Evolutionary conservation across 2,888 invertebrate genomes (phyloP).

Genomic region (Galerucella calmariensis): DNA sequence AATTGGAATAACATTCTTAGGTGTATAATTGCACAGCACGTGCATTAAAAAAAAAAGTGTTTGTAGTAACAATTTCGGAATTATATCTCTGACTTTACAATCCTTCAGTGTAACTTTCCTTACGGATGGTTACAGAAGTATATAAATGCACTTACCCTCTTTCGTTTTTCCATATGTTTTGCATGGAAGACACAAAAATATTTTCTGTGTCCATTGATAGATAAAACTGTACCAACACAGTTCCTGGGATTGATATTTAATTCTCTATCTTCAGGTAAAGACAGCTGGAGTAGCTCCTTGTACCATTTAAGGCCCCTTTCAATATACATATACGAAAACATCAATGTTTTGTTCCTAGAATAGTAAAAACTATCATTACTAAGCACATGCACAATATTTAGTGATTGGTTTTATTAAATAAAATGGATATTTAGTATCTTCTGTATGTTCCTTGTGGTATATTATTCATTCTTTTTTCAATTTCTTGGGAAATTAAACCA

Average conservation of each 20-base stretch:
- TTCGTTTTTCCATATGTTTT: conserved; percentile 86
- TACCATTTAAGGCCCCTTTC: conserved; percentile 96
- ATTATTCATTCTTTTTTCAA: no score
- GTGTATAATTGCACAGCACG: no score
- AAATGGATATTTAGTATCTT: no score
- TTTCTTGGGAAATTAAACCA: no score
- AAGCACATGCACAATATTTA: no score
- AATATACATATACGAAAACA: conserved; percentile 93
- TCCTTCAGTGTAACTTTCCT: neutral
- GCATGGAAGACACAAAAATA: conserved; percentile 99
- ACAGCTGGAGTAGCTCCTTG: conserved; percentile 86
- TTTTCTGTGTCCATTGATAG: conserved; percentile 95
- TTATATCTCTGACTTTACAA: no score
- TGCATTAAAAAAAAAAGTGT: no score
- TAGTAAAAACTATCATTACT: neutral
- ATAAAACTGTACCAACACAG: conserved; percentile 95
- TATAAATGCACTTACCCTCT: conserved; percentile 67
- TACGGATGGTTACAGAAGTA: neutral
- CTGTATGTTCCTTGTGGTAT: no score
- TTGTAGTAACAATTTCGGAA: no score
- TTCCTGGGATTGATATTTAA: conserved; percentile 94
- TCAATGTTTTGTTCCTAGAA: conserved; percentile 91
- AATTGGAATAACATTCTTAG: no score
- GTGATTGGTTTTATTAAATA: no score
- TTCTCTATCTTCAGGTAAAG: conserved; percentile 83